Conservation (phyloP, 2,113 vertebrate genomes). For the Holacanthus passer region DNA sequence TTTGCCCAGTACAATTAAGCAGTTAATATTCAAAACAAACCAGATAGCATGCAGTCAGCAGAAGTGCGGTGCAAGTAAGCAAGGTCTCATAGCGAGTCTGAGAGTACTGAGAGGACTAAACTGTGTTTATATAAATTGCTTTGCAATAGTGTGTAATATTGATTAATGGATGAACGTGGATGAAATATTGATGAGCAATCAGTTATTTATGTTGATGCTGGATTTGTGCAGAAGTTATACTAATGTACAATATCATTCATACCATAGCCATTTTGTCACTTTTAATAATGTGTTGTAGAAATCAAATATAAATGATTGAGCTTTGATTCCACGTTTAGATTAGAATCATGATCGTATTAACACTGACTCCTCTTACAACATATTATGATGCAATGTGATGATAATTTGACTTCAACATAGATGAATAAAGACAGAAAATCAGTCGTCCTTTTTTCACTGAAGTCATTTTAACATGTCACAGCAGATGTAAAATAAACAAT, state of each 20-base stretch:
- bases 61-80: constrained; percentile 28
- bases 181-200: constrained; percentile 1
- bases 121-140: constrained; percentile 13
- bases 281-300: background rate
- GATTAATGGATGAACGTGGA: background rate
- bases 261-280: background rate
- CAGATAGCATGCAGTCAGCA: constrained; percentile 30
- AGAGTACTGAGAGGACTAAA: constrained; percentile 5
- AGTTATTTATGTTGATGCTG: background rate
- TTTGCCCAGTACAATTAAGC: constrained; percentile 40
- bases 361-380: too few relatives aligned
- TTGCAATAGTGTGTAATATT: constrained; percentile 8
- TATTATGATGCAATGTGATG: background rate
- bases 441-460: constrained; percentile 1
- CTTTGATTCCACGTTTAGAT: background rate
- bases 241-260: background rate
- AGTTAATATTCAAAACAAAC: constrained; percentile 35
- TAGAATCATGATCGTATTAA: background rate
- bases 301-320: background rate
- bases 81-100: constrained; percentile 7
- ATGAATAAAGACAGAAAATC: constrained; percentile 20
- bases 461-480: background rate
- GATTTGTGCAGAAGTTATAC: background rate
- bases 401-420: constrained; percentile 1
- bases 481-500: constrained; percentile 1